A percentile compares a stretch with the other conserved stretches of the same genome.
These are phyloP conservation scores for Paramacrobiotus metropolitanus DNA, from an alignment of 1,140 invertebrate genomes.

Conservation along the genomic window DNA sequence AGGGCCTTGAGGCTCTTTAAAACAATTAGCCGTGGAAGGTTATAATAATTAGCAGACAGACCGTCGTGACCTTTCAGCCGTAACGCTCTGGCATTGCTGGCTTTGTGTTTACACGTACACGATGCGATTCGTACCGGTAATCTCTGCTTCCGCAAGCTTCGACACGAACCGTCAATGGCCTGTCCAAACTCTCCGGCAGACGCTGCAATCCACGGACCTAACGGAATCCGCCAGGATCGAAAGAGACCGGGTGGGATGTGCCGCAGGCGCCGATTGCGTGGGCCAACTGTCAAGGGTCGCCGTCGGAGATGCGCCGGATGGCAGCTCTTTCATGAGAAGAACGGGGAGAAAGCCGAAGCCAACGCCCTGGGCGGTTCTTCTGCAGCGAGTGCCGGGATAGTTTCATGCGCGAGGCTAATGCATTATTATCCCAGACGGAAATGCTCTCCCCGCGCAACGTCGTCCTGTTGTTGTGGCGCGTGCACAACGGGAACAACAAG, in stretches of 20 bases:
- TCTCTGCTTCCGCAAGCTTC: too few relatives aligned
- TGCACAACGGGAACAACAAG: constrained; percentile 7
- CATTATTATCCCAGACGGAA: background rate
- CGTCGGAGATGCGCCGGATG: background rate
- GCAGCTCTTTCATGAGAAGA: background rate
- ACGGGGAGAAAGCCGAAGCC: background rate
- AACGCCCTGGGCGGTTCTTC: constrained; percentile 3
- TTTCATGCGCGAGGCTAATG: constrained; percentile 5
- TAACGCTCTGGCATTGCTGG: too few relatives aligned
- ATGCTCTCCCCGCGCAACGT: background rate
- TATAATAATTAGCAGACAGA: too few relatives aligned
- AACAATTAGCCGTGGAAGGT: too few relatives aligned
- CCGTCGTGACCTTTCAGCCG: too few relatives aligned
- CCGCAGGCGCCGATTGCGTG: background rate
- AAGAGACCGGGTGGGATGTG: background rate
- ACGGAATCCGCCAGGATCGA: background rate
- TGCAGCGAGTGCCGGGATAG: constrained; percentile 6
- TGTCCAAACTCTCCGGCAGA: background rate
- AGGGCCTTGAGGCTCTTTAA: too few relatives aligned
- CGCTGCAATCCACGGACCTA: background rate
- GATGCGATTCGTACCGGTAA: too few relatives aligned
- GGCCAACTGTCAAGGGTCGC: background rate
- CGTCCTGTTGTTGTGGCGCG: constrained; percentile 8
- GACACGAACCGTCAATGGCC: too few relatives aligned
- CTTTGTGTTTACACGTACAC: too few relatives aligned